phyloP scores from a whole-genome alignment of 1,140 invertebrate species.

The Himalopsyche phryganea region DNA sequence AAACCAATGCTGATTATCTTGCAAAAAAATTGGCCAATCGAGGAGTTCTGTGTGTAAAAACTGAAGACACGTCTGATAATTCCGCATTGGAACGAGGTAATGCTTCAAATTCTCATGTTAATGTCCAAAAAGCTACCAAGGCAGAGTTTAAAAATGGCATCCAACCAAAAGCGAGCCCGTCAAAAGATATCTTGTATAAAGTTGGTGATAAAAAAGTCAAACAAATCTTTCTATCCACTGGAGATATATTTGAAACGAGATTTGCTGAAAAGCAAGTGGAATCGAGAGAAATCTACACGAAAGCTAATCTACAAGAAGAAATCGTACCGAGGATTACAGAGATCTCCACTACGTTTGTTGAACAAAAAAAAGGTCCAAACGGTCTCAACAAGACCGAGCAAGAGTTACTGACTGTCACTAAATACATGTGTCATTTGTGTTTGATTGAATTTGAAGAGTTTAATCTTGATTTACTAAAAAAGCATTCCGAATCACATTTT shows the following conservation, averaged over 20 bases:
- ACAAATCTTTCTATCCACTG: background rate
- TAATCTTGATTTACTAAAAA: background rate
- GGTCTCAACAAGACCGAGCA: conserved; percentile 1
- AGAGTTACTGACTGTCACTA: conserved; percentile 18
- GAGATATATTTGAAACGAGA: conserved; percentile 15
- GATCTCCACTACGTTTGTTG: conserved; percentile 4
- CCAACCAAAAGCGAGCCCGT: too few species aligned
- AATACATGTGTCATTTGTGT: conserved; percentile 25
- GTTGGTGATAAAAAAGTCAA: too few species aligned
- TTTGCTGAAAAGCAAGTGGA: conserved; percentile 7
- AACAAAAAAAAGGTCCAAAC: background rate
- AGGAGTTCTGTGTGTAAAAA: conserved; percentile 10
- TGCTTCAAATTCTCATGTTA: too few species aligned
- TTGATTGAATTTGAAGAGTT: conserved; percentile 20
- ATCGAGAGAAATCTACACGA: conserved; percentile 11
- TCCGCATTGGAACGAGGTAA: too few species aligned
- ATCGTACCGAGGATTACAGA: conserved; percentile 15
- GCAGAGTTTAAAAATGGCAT: too few species aligned
- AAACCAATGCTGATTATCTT: conserved; percentile 8
- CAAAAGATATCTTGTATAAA: too few species aligned
- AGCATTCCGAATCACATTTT: conserved; percentile 16
- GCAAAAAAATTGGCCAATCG: conserved; percentile 13
- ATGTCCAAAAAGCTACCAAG: too few species aligned
- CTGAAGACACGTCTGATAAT: background rate
- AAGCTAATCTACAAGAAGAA: conserved; percentile 13